A percentile compares a stretch with the other conserved stretches of the same genome.
These are phyloP conservation scores for Rhinogobio ventralis DNA, from an alignment of 2,797 vertebrate species.

Conservation along the genomic window DNA sequence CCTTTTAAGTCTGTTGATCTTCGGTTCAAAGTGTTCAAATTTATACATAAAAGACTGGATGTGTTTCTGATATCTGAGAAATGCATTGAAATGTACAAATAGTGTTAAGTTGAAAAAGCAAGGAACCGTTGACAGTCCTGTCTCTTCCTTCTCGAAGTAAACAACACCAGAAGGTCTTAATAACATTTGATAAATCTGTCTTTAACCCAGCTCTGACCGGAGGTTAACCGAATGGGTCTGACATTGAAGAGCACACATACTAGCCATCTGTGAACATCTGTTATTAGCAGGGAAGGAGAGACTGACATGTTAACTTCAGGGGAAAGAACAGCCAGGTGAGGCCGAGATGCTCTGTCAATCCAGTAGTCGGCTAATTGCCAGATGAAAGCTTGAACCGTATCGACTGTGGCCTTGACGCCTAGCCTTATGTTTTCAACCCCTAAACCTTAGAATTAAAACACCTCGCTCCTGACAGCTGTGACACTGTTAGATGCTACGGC, in stretches of 20 bases:
- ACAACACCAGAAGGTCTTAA: constrained; percentile 31
- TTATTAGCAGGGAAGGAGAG: constrained; percentile 45
- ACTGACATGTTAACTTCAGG: constrained; percentile 49
- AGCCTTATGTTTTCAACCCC: constrained; percentile 26
- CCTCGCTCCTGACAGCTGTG: constrained; percentile 19
- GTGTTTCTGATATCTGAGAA: constrained; percentile 3
- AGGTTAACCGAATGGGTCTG: constrained; percentile 45
- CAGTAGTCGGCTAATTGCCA: constrained; percentile 45
- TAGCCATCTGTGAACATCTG: constrained; percentile 31
- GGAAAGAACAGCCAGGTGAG: constrained; percentile 37
- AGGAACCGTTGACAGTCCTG: not conserved
- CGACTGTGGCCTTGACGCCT: constrained; percentile 34
- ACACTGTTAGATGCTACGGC: constrained; percentile 20
- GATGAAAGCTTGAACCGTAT: constrained; percentile 38
- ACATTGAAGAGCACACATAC: constrained; percentile 25
- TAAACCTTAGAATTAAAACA: constrained; percentile 26
- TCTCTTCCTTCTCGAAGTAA: constrained; percentile 31
- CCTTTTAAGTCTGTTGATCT: not conserved
- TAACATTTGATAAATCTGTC: constrained; percentile 47
- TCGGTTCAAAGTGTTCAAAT: not conserved
- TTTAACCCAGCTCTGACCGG: constrained; percentile 34
- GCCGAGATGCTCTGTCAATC: constrained; percentile 29
- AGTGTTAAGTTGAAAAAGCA: not conserved
- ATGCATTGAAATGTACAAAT: not conserved
- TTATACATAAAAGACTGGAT: not conserved